Evolutionary conservation across 1,140 invertebrate species (phyloP).

Genomic region (Drosophila truncata): DNA sequence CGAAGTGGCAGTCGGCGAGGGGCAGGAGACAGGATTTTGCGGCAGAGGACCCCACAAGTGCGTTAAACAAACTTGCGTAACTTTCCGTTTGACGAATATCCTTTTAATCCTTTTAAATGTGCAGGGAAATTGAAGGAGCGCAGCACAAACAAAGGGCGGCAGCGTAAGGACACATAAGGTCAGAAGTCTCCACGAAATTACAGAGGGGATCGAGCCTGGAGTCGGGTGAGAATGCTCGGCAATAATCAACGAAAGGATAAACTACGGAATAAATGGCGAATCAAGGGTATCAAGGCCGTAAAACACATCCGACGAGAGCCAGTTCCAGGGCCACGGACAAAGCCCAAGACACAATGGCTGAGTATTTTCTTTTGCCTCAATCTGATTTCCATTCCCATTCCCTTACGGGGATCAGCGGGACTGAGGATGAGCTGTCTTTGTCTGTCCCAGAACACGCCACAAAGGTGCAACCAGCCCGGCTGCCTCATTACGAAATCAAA

Average conservation of each 20-base stretch:
- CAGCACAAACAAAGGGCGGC: constrained; percentile 67
- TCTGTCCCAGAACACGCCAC: constrained; percentile 40
- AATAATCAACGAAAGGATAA: constrained; percentile 83
- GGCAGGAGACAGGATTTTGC: constrained; percentile 32
- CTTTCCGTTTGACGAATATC: constrained; percentile 79
- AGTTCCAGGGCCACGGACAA: constrained; percentile 52
- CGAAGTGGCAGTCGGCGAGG: constrained; percentile 27
- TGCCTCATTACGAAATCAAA: constrained; percentile 79
- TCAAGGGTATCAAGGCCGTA: constrained; percentile 74
- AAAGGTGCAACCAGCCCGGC: constrained; percentile 67
- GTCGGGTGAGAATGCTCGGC: constrained; percentile 64
- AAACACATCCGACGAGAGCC: constrained; percentile 64
- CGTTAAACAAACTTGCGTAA: constrained; percentile 68
- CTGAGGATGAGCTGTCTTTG: constrained; percentile 3
- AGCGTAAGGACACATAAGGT: constrained; percentile 70
- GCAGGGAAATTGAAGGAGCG: constrained; percentile 73
- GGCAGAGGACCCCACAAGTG: constrained; percentile 34
- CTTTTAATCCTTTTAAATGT: constrained; percentile 82
- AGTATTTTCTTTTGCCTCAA: constrained; percentile 31
- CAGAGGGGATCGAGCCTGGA: constrained; percentile 25
- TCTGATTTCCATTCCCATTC: background rate
- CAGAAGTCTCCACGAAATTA: constrained; percentile 69
- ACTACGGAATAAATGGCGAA: constrained; percentile 79
- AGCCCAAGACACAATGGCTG: constrained; percentile 49
- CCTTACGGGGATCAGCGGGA: constrained; percentile 6